Base-by-base conservation (phyloP, 2,797 vertebrate species). In the Linurgus olivaceus region DNA sequence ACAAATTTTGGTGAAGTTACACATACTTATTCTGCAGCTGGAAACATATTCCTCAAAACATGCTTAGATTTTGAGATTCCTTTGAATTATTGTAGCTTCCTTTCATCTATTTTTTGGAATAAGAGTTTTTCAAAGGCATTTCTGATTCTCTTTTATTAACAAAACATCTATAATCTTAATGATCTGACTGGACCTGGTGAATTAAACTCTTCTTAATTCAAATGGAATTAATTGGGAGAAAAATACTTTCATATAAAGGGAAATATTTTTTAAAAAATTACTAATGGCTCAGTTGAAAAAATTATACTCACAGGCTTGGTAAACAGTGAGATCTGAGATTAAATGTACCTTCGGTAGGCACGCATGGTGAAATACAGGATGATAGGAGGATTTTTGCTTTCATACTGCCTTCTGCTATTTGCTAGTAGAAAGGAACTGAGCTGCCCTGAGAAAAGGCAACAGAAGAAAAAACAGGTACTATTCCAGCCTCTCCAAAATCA, bases 331-430 rank as follows among this genome's bases (percentile, higher is more conserved):
- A 76, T 44, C 26, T 68, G 38, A 65, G 26, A 67, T 37, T 6
- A 79, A 83, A 40, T 33, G 17, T 19, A 7, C 81, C 38, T 78
- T 93, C 87, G 38, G 45, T 95, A 90, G 88, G 72, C 68, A 82
- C 68, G 47, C 57, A 25, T 63, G 55, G 87, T 68, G 82, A 95
- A 87, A 82, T 93, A 81, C 59, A 63, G 61, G 76, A 50, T 50
- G 68, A 87, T 52, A 71, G 54, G 66, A 95, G 35, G 77, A 40
- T 66, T 95, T 95, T 19, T 67, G 38, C 90, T 88, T 94, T 50
- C 62, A 40, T 94, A 76, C 68, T 93, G 92, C 83, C 86, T 92
- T 92, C 47, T 3, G 48, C 78, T 92, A 68, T 92, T 95, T 95
- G 87, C 59, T 74, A 61, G 71, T 29, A 77, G 76, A 78, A 67